phyloP scores from a whole-genome alignment of 2,888 invertebrate genomes.

The Encarsia formosa region DNA sequence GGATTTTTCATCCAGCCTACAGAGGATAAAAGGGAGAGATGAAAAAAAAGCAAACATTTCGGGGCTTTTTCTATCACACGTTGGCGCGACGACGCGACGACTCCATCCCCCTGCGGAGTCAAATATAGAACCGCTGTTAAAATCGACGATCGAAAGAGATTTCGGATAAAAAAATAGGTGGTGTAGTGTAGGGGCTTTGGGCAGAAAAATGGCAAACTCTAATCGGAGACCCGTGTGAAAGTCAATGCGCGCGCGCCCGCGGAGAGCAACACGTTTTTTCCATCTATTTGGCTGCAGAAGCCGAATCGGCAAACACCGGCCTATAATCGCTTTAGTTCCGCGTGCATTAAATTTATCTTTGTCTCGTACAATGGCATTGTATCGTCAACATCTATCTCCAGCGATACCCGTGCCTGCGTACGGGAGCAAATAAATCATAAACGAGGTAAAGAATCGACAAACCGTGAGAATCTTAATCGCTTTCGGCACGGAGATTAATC shows the following conservation, averaged over 20 bases:
- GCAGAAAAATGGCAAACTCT: background rate
- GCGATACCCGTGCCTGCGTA: conserved; percentile 26
- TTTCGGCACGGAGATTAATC: conserved; percentile 42
- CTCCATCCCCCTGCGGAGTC: background rate
- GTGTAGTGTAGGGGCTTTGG: too few species aligned
- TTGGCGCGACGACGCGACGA: background rate
- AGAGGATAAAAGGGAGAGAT: too few species aligned
- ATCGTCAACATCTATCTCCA: too few species aligned
- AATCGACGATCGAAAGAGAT: background rate
- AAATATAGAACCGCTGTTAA: too few species aligned
- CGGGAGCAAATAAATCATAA: conserved; percentile 35
- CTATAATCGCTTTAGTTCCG: conserved; percentile 34
- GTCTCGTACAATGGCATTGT: too few species aligned
- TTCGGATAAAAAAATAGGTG: too few species aligned
- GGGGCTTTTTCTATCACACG: too few species aligned
- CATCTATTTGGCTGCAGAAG: too few species aligned
- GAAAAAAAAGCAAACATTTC: too few species aligned
- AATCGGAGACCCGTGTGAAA: conserved; percentile 19
- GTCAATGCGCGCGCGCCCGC: conserved; percentile 1
- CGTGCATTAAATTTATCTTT: too few species aligned
- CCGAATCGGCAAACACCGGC: conserved; percentile 27
- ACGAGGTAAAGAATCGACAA: conserved; percentile 14
- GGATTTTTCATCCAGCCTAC: too few species aligned
- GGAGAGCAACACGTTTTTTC: conserved; percentile 15
- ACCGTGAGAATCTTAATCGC: conserved; percentile 41